Evolutionary conservation across 92 coral and sea anemone species (phyloP).

Genomic region (Bergia sp.): DNA sequence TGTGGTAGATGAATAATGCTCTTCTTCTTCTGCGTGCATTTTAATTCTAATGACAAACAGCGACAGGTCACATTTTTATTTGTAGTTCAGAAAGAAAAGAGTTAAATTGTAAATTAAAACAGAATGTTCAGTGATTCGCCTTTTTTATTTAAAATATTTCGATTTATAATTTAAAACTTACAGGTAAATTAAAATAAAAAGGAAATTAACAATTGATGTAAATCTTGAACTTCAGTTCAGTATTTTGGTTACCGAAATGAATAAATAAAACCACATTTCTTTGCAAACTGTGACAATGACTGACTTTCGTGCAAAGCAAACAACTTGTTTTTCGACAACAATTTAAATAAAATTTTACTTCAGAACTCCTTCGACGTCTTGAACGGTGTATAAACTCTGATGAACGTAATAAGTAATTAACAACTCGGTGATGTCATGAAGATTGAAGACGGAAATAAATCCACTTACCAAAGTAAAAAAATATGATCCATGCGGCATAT

Average conservation of each 20-base stretch:
- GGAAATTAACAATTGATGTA: background rate
- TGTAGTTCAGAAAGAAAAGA: background rate
- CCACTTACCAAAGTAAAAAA: background rate
- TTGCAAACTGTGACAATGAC: background rate
- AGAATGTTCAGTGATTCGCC: background rate
- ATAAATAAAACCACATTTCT: background rate
- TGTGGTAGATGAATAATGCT: background rate
- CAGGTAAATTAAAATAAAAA: background rate
- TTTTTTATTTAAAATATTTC: too few relatives aligned
- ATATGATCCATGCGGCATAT: background rate
- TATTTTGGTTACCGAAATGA: background rate
- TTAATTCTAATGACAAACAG: background rate
- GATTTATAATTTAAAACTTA: background rate
- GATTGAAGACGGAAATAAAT: slow-evolving; percentile 4
- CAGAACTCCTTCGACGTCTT: background rate
- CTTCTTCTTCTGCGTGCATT: background rate
- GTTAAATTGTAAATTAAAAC: too few relatives aligned
- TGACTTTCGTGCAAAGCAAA: background rate
- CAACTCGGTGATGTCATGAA: background rate
- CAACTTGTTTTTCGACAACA: background rate
- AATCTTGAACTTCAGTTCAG: background rate
- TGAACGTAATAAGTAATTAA: too few relatives aligned
- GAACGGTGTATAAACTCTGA: too few relatives aligned
- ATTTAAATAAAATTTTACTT: background rate
- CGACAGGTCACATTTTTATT: too few relatives aligned